Conservation (phyloP, 1,140 invertebrate species). For the Pseudomyrmex sp. region DNA sequence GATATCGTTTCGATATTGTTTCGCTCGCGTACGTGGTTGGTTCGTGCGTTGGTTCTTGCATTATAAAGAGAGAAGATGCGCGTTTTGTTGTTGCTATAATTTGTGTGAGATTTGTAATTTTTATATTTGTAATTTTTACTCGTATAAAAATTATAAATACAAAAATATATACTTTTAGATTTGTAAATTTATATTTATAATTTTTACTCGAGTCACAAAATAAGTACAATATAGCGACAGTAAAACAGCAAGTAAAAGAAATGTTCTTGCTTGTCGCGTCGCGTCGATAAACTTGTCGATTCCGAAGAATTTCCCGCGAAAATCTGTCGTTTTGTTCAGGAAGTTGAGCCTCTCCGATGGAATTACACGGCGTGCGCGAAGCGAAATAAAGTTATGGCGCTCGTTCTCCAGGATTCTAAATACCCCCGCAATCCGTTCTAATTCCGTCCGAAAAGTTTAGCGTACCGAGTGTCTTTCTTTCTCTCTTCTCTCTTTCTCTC, state of each 20-base stretch:
- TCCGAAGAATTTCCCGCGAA: constrained; percentile 60
- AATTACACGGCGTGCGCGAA: constrained; percentile 31
- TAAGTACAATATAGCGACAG: background rate
- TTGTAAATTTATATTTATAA: too few species aligned
- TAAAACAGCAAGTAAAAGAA: constrained; percentile 33
- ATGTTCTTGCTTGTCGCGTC: background rate
- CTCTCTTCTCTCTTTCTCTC: background rate
- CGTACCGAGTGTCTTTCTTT: background rate
- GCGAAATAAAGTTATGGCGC: constrained; percentile 64
- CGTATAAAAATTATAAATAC: too few species aligned
- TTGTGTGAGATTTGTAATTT: background rate
- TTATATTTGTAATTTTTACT: background rate
- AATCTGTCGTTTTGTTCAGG: constrained; percentile 61
- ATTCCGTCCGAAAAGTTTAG: constrained; percentile 57
- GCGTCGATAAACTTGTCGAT: constrained; percentile 60
- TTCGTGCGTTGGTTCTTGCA: background rate
- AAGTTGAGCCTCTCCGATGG: constrained; percentile 48
- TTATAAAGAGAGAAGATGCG: background rate
- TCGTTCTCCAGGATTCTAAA: constrained; percentile 58
- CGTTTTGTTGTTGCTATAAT: too few species aligned
- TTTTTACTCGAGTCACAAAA: too few species aligned
- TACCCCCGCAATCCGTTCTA: constrained; percentile 62
- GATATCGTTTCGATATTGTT: constrained; percentile 5
- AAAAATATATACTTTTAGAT: too few species aligned
- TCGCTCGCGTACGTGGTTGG: background rate